phyloP scores from a whole-genome alignment of 1,140 invertebrate species.

The Platyura marginata region DNA sequence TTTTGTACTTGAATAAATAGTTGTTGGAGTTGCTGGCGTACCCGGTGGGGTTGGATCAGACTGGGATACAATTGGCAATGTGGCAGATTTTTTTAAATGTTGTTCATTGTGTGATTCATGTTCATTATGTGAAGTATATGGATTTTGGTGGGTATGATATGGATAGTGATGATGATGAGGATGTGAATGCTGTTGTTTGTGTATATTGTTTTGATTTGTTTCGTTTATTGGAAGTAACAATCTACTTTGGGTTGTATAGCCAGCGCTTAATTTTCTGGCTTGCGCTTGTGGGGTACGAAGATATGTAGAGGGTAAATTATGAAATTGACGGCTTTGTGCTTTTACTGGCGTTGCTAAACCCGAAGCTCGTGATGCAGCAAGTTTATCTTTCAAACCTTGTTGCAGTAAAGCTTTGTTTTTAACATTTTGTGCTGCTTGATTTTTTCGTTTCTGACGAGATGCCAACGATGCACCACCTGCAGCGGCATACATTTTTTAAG shows the following conservation, averaged over 20 bases:
- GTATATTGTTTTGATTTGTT: conserved; percentile 2
- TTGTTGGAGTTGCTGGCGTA: conserved; percentile 8
- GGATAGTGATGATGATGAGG: conserved; percentile 8
- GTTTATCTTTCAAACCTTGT: conserved; percentile 18
- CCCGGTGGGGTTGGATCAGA: conserved; percentile 16
- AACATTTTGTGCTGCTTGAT: conserved; percentile 22
- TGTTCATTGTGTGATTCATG: background rate
- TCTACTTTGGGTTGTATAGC: conserved; percentile 21
- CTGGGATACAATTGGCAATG: conserved; percentile 17
- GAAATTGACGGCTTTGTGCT: conserved; percentile 30
- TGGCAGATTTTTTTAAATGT: conserved; percentile 22
- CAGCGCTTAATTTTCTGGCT: conserved; percentile 21
- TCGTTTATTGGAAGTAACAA: conserved; percentile 24
- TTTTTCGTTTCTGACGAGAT: conserved; percentile 41
- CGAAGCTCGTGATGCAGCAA: conserved; percentile 12
- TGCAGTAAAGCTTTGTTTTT: conserved; percentile 26
- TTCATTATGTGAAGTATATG: conserved; percentile 4
- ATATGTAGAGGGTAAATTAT: conserved; percentile 29
- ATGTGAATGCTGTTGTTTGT: conserved; percentile 10
- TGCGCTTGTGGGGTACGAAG: conserved; percentile 18
- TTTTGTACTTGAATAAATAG: background rate
- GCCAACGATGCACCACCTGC: conserved; percentile 51
- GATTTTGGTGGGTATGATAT: conserved; percentile 5
- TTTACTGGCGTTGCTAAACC: conserved; percentile 12
- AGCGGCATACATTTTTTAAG: conserved; percentile 42